Base-by-base conservation (phyloP, 2,113 vertebrate species). In the Lagenorhynchus albirostris region DNA sequence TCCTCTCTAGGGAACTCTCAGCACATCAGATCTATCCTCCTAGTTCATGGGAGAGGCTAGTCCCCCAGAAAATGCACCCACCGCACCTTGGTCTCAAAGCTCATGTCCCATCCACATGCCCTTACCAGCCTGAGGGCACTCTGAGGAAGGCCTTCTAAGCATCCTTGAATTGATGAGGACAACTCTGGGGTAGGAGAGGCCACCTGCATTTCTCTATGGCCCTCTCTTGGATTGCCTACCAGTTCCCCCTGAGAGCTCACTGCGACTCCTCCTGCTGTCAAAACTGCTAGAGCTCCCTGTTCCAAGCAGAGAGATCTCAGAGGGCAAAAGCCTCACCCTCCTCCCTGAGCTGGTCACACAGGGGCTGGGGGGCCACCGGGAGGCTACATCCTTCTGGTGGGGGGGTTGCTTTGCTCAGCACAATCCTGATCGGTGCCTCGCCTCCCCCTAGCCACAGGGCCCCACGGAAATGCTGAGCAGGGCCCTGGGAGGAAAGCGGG, bases 391-490 rank as follows among this genome's bases (percentile, higher is more conserved):
- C 89, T 95, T 86, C 68, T 5, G 26, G 38, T 80, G 68, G 74
- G 91, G 90, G 92, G 93, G 63, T 82, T 97, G 96, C 97, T 96
- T 95, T 58, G 95, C 97, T 98, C 97, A 98, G 98, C 98, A 98
- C 29, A 96, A 90, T 97, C 97, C 96, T 97, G 84, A 67, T 83
- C 9, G 7, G n/a, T 70, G 96, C 65, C 90, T 92, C 12, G 3
- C 84, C 85, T 94, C 81, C 85, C 83, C 6, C 82, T 90, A 97
- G 97, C 97, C 98, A 97, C 97, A 97, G 94, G 95, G 96, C 98
- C 97, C 95, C 97, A 96, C 97, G 96, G 98, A 98, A 98, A 97
- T 88, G 96, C 97, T 98, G 97, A 97, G 97, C 97, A 95, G 94
- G 76, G 89, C 94, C 93, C 94, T n/a, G 18, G 91, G 96, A 97